phyloP scores from a whole-genome alignment of 2,113 vertebrate species.

The Aleadryas rufinucha region DNA sequence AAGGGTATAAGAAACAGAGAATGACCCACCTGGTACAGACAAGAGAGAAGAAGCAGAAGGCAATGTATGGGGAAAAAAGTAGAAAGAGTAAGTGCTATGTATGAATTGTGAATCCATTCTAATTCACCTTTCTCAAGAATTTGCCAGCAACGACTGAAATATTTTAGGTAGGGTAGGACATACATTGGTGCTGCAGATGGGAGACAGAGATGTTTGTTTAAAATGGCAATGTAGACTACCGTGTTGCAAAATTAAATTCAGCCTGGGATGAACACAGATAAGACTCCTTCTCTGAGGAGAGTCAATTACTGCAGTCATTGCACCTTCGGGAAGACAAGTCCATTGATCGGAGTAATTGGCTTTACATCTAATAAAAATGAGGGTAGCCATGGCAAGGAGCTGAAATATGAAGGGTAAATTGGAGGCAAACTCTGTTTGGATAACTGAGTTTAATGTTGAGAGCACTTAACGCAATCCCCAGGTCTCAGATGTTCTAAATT shows the following conservation, averaged over 20 bases:
- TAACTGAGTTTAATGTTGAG: constrained; percentile 26
- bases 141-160: background rate
- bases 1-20: background rate
- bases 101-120: background rate
- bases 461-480: background rate
- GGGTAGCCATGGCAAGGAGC: background rate
- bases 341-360: background rate
- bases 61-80: fast-evolving
- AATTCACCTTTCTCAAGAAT: background rate
- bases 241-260: background rate
- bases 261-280: background rate
- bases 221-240: background rate
- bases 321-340: background rate
- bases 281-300: background rate
- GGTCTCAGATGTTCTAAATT: constrained; percentile 52
- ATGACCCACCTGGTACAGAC: background rate
- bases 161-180: background rate
- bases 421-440: background rate
- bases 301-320: background rate
- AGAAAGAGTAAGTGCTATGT: background rate
- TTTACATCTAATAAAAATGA: background rate
- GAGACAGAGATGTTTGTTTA: background rate
- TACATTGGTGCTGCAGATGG: background rate
- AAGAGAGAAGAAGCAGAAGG: background rate
- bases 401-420: constrained; percentile 19